Conservation (phyloP, 2,888 invertebrate genomes). For the Epinotia brunnichana region DNA sequence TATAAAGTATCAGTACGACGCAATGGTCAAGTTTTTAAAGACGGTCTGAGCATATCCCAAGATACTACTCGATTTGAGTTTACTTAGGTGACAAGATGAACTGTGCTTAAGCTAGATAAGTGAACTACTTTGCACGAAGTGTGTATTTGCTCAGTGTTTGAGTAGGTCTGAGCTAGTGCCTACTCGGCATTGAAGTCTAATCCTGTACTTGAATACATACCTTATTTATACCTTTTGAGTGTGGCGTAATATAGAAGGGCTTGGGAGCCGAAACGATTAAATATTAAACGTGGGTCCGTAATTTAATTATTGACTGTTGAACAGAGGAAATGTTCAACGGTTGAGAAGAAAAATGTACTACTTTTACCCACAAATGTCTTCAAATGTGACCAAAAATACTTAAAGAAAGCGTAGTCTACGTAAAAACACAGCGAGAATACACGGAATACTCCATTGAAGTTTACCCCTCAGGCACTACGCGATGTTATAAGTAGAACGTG, state of each 20-base stretch:
- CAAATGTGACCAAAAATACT: too few relatives aligned
- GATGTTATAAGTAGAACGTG: conserved; percentile 21
- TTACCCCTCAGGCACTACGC: background rate
- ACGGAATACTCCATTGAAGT: background rate
- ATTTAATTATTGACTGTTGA: too few relatives aligned
- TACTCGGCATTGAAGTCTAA: background rate
- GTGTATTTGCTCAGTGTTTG: background rate
- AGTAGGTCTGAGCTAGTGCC: background rate
- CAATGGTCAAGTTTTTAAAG: too few relatives aligned
- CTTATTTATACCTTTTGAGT: background rate
- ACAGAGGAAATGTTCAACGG: too few relatives aligned
- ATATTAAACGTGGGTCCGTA: background rate
- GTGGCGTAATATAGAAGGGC: background rate
- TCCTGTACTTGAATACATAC: background rate
- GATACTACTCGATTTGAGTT: background rate
- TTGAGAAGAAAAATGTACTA: too few relatives aligned
- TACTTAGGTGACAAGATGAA: background rate
- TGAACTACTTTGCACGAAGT: background rate
- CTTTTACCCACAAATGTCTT: too few relatives aligned
- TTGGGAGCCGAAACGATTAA: background rate
- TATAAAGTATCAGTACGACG: too few relatives aligned
- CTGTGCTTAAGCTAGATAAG: background rate
- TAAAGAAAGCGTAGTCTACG: too few relatives aligned
- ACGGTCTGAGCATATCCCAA: background rate
- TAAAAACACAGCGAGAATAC: too few relatives aligned